Evolutionary conservation across 2,797 vertebrate genomes (phyloP).

Genomic region (Amniataba percoides): DNA sequence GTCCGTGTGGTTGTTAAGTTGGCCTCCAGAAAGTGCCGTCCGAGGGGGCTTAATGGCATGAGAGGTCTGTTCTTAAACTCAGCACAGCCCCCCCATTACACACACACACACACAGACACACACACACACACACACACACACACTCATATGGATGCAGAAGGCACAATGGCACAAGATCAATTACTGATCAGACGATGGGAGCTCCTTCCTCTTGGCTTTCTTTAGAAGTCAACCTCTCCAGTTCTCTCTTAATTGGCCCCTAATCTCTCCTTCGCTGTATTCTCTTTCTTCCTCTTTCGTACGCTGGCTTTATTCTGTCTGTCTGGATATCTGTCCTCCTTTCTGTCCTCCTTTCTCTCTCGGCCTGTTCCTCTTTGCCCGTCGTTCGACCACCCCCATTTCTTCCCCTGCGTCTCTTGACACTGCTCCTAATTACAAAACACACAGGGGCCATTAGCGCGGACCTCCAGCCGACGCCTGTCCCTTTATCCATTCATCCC

Average conservation of each 20-base stretch:
- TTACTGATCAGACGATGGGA: slow-evolving; percentile 69
- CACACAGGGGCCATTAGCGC: slow-evolving; percentile 77
- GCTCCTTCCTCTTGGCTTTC: slow-evolving; percentile 60
- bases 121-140: slow-evolving; percentile 31
- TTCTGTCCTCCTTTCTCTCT: slow-evolving; percentile 42
- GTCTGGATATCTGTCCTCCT: slow-evolving; percentile 59
- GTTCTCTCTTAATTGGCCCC: slow-evolving; percentile 73
- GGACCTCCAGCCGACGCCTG: slow-evolving; percentile 65
- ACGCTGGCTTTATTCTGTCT: slow-evolving; percentile 55
- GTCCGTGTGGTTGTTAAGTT: slow-evolving; percentile 36
- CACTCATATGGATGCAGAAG: slow-evolving; percentile 47
- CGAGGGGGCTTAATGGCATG: slow-evolving; percentile 29
- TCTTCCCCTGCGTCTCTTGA: slow-evolving; percentile 63
- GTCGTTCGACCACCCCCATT: slow-evolving; percentile 50
- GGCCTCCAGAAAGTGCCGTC: slow-evolving; percentile 42
- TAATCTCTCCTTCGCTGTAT: slow-evolving; percentile 68
- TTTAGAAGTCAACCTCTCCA: slow-evolving; percentile 67
- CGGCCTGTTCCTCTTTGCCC: slow-evolving; percentile 45
- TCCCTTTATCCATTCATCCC: slow-evolving; percentile 75
- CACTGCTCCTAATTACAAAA: slow-evolving; percentile 76
- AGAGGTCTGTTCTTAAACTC: slow-evolving; percentile 48
- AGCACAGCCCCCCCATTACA: background rate
- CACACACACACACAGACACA: slow-evolving; percentile 29
- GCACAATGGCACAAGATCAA: slow-evolving; percentile 69
- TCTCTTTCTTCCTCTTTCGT: slow-evolving; percentile 59